These are phyloP conservation scores for Eupithecia tripunctaria DNA, from an alignment of 2,888 invertebrate genomes.

Conservation along the genomic window DNA sequence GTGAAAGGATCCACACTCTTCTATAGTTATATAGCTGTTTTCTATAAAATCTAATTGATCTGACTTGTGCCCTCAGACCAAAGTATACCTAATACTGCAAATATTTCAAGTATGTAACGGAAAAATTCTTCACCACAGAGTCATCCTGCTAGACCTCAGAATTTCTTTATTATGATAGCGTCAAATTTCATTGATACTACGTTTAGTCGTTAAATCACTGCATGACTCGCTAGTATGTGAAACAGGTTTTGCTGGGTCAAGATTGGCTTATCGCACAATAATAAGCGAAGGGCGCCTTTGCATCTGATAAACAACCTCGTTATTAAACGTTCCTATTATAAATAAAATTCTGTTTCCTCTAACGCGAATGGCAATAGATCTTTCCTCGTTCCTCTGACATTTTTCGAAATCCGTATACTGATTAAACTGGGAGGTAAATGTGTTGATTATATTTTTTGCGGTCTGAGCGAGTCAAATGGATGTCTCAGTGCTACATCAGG, in stretches of 20 bases:
- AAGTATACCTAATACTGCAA: background rate
- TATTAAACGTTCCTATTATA: constrained; percentile 8
- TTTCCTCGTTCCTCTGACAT: background rate
- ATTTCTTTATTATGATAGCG: constrained; percentile 61
- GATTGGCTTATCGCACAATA: constrained; percentile 40
- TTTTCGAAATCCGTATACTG: background rate
- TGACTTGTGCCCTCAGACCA: background rate
- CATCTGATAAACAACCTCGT: constrained; percentile 31
- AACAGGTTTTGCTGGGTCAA: constrained; percentile 42
- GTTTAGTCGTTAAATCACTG: constrained; percentile 56
- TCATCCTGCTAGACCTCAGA: constrained; percentile 65
- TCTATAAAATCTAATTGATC: background rate
- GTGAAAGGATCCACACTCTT: background rate
- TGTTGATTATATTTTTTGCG: constrained; percentile 60
- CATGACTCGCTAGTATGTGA: constrained; percentile 22
- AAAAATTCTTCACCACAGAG: constrained; percentile 67
- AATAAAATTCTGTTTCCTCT: background rate
- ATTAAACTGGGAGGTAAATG: background rate
- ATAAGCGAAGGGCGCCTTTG: constrained; percentile 33
- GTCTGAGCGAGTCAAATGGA: constrained; percentile 71
- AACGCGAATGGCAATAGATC: background rate
- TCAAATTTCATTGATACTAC: constrained; percentile 64
- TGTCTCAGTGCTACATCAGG: constrained; percentile 76
- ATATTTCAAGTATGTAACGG: constrained; percentile 36
- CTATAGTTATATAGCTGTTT: background rate